Base-by-base conservation (phyloP, 2,888 invertebrate species). In the Globia sparganii region DNA sequence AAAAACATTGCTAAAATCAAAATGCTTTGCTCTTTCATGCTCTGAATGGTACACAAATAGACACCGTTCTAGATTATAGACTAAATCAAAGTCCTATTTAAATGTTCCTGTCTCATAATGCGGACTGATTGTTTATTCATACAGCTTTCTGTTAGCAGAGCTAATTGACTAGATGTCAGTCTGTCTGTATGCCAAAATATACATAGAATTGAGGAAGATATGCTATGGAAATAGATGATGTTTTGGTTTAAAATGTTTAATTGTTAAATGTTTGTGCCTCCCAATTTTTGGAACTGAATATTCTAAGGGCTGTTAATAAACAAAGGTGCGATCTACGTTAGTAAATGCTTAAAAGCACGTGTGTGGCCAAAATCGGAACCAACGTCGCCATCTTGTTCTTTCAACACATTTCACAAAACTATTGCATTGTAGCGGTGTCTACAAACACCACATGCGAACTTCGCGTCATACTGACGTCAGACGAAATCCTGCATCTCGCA, bases 101-200 rank as follows among this genome's bases (percentile, higher is more conserved):
- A 84, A 62, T 62, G 72, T 72, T 49, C 34, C 28, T 61, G 61
- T 61, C 84, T 43, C 31, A 21, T 56, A 70, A 53, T 43, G 15
- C 31, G 4, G 61, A 62, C 37, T 1, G 31, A 53, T 79, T 25
- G 80, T 70, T 75, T 82, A 79, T 75, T 69, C 66, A 75, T 84
- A 46, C 69, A 74, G 68, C 40, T 62, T 58, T 64, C 25, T 53
- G 62, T 69, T 69, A 69, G 68, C 65, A 25, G 1, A 58, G 61
- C 80, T 65, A 69, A 59, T 59, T 46, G 53, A 62, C 53, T 74
- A 21, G 15, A 65, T 71, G 64, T 71, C 68, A 53, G 56, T 13
- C 53, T 68, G 67, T 71, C 84, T 78, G 34, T 71, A 0, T 72
- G 56, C 69, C 15, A 56, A 25, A 65, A 67, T 64, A 25, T 64